Percentiles rank a stretch among this genome's conserved stretches.
phyloP scores from a whole-genome alignment of 2,113 vertebrate genomes.

The Cnemophilus loriae region DNA sequence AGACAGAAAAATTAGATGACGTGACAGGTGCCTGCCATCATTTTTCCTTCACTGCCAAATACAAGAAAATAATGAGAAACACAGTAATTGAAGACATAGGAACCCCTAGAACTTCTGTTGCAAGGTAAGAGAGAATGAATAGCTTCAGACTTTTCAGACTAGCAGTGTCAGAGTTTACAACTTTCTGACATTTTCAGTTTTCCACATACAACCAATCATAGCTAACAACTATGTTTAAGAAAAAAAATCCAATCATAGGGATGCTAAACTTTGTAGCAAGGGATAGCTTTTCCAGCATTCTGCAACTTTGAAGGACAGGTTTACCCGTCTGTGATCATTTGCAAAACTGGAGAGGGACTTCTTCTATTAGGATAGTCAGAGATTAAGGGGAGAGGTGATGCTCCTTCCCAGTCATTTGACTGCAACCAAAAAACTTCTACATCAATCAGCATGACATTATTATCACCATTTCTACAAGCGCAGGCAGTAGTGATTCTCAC shows the following conservation, averaged over 20 bases:
- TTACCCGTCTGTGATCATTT: not conserved
- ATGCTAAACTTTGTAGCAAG: not conserved
- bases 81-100: not conserved
- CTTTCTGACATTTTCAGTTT: not conserved
- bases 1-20: not conserved
- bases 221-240: not conserved
- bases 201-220: not conserved
- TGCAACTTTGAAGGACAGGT: not conserved
- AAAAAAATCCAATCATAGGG: not conserved
- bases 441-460: not conserved
- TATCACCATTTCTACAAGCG: not conserved
- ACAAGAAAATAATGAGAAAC: not conserved
- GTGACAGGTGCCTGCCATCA: not conserved
- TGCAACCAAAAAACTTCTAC: not conserved
- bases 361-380: not conserved
- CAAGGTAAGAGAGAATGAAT: not conserved
- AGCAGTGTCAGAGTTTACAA: not conserved
- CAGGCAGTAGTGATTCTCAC: not conserved
- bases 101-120: not conserved
- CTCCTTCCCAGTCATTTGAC: not conserved
- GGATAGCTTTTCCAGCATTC: not conserved
- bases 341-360: not conserved
- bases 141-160: not conserved
- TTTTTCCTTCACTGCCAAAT: not conserved
- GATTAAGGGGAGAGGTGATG: not conserved